These are phyloP conservation scores for Sebastes wilsoni DNA, from an alignment of 2,797 vertebrate species.

Conservation along the genomic window DNA sequence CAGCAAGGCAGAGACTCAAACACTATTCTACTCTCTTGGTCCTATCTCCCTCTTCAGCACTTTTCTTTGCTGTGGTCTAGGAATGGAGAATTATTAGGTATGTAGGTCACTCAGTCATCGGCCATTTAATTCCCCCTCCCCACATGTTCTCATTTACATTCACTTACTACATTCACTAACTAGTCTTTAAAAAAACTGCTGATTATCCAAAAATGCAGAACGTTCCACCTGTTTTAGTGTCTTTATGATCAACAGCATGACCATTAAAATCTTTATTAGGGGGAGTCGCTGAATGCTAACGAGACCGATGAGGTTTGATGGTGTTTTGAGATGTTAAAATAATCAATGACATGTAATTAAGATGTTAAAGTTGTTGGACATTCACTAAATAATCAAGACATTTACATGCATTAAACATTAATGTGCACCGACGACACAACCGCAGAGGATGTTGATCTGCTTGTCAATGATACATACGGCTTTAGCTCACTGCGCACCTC, in stretches of 20 bases:
- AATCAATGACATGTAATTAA: background rate
- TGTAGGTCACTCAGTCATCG: background rate
- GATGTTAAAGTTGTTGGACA: background rate
- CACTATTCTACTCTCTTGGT: background rate
- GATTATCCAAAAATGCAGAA: background rate
- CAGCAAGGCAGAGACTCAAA: background rate
- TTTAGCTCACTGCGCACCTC: background rate
- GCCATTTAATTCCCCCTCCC: background rate
- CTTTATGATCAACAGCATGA: constrained; percentile 17
- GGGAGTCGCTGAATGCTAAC: background rate
- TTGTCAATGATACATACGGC: background rate
- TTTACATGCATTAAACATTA: background rate
- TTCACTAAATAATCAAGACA: background rate
- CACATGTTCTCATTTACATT: background rate
- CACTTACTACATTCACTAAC: background rate
- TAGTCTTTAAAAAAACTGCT: constrained; percentile 10
- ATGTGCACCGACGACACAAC: background rate
- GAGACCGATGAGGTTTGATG: background rate
- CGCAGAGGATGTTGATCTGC: background rate
- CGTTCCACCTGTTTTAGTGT: background rate
- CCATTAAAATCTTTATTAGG: background rate
- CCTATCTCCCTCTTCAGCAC: background rate
- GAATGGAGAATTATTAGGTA: background rate
- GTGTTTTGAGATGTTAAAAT: background rate
- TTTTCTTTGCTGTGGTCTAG: background rate